Percentiles rank a stretch among this genome's conserved stretches.
Conservation (phyloP, 2,888 invertebrate genomes). For the Nephrocerus scutellatus region DNA sequence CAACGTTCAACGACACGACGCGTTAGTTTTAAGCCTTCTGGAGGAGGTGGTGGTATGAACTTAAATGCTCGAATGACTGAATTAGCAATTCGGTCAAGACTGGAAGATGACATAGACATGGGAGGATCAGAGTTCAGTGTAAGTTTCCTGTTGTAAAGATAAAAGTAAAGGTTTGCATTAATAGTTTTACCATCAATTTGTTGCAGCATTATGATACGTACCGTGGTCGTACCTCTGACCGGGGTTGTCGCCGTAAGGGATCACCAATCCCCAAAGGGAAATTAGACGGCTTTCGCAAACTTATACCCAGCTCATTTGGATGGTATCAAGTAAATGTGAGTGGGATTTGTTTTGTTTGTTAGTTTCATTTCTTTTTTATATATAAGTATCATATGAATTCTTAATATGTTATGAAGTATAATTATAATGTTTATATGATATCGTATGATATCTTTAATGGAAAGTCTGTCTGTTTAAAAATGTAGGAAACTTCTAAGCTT, state of each 20-base stretch:
- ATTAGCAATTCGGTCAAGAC: slow-evolving; percentile 28
- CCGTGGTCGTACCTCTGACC: slow-evolving; percentile 31
- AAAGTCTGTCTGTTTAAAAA: too few species aligned
- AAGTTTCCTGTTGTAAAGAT: slow-evolving; percentile 26
- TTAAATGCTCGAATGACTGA: slow-evolving; percentile 31
- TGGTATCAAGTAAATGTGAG: slow-evolving; percentile 64
- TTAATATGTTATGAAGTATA: too few species aligned
- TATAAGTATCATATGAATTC: too few species aligned
- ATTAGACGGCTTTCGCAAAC: slow-evolving; percentile 29
- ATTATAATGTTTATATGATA: too few species aligned
- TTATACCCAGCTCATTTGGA: slow-evolving; percentile 48
- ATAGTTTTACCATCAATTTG: background rate
- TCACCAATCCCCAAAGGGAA: slow-evolving; percentile 38
- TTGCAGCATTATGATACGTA: slow-evolving; percentile 16
- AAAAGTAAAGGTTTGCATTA: slow-evolving; percentile 1
- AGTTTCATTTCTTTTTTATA: too few species aligned
- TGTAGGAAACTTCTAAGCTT: too few species aligned
- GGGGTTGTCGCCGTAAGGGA: slow-evolving; percentile 36
- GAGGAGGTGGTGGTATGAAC: slow-evolving; percentile 19
- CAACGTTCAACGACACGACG: slow-evolving; percentile 40
- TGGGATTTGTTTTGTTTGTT: slow-evolving; percentile 8
- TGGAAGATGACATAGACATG: slow-evolving; percentile 47
- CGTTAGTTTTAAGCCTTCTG: slow-evolving; percentile 45
- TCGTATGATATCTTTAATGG: too few species aligned
- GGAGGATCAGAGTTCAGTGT: slow-evolving; percentile 22